These are phyloP conservation scores for Arctopsyche grandis DNA, from an alignment of 1,140 invertebrate genomes.

Conservation along the genomic window DNA sequence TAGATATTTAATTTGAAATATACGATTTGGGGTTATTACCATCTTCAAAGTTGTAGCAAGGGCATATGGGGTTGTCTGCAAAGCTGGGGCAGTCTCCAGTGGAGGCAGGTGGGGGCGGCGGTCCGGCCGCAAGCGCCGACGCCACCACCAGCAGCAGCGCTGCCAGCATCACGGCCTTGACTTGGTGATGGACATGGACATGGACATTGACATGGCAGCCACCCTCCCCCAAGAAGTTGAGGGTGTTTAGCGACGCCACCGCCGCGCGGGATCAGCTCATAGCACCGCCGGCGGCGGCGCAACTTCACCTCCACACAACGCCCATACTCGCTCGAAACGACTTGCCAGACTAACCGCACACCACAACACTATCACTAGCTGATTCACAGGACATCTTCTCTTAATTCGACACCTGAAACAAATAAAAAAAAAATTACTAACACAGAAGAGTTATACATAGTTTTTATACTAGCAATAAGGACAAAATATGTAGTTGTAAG, in stretches of 20 bases:
- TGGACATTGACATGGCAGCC: slow-evolving; percentile 14
- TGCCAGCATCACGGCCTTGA: slow-evolving; percentile 41
- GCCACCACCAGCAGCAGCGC: slow-evolving; percentile 41
- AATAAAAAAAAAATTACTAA: too few relatives aligned
- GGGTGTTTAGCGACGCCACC: neutral
- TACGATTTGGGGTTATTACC: slow-evolving; percentile 66
- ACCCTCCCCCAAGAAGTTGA: neutral
- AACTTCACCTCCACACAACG: neutral
- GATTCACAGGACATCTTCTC: neutral
- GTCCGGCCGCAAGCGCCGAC: slow-evolving; percentile 14
- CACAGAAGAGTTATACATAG: too few relatives aligned
- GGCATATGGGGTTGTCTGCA: slow-evolving; percentile 79
- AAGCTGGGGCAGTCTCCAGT: slow-evolving; percentile 72
- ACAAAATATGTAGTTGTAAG: too few relatives aligned
- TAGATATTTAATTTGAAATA: too few relatives aligned
- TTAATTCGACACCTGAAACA: too few relatives aligned
- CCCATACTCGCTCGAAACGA: neutral
- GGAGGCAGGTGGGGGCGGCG: slow-evolving; percentile 1
- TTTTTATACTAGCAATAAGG: too few relatives aligned
- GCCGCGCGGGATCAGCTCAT: slow-evolving; percentile 1
- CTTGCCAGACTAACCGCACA: neutral
- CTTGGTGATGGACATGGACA: neutral
- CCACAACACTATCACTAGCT: neutral
- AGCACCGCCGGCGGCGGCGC: neutral
- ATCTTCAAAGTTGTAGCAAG: slow-evolving; percentile 91